Evolutionary conservation across 2,113 vertebrate genomes (phyloP).

Genomic region (Heterocephalus glaber): DNA sequence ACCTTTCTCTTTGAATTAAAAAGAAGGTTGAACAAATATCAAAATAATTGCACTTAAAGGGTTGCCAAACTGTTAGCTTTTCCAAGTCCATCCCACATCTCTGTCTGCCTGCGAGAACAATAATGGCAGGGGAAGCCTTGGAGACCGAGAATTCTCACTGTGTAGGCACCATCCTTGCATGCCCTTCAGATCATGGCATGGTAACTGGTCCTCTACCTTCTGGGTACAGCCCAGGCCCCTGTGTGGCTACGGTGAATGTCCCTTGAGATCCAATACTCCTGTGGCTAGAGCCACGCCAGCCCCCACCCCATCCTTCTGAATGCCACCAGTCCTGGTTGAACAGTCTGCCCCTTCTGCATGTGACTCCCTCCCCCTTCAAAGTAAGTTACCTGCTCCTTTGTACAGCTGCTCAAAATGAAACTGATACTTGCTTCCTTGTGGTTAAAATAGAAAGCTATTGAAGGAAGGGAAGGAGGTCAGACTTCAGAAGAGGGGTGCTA

Average conservation of each 20-base stretch:
- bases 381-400: background rate
- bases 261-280: background rate
- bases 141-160: background rate
- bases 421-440: background rate
- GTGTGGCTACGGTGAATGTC: background rate
- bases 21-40: background rate
- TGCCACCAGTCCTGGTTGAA: background rate
- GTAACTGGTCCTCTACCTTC: background rate
- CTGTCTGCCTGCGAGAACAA: background rate
- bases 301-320: background rate
- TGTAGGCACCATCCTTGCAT: rapidly evolving
- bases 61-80: background rate
- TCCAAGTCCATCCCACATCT: background rate
- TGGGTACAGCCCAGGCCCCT: too few species aligned
- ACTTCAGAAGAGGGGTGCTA: rapidly evolving
- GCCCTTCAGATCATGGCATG: background rate
- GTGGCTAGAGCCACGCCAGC: background rate
- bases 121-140: background rate
- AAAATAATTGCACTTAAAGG: background rate
- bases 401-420: background rate
- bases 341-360: background rate
- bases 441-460: background rate
- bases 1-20: background rate
- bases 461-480: too few species aligned
- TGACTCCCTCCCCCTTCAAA: background rate